phyloP scores from a whole-genome alignment of 2,888 invertebrate species.

The Philopedon plagiatum region DNA sequence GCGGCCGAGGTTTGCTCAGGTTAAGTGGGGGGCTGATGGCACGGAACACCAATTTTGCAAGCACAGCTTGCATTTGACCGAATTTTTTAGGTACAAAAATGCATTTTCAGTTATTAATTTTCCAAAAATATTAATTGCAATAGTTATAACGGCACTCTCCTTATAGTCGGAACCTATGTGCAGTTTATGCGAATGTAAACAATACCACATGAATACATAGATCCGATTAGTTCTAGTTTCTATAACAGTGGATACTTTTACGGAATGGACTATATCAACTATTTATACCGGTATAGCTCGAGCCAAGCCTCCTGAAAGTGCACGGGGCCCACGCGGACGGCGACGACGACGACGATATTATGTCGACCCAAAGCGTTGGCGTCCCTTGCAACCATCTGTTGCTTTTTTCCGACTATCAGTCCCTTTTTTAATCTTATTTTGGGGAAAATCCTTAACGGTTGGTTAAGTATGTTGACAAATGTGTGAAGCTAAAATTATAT shows the following conservation, averaged over 20 bases:
- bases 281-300: conserved; percentile 45
- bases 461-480: background rate
- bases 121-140: too few relatives aligned
- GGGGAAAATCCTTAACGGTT: background rate
- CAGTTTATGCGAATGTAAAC: too few relatives aligned
- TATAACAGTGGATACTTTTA: background rate
- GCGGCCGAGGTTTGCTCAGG: too few relatives aligned
- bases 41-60: too few relatives aligned
- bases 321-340: conserved; percentile 40
- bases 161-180: too few relatives aligned
- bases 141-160: too few relatives aligned
- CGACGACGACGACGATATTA: conserved; percentile 19
- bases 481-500: background rate
- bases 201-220: too few relatives aligned
- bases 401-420: conserved; percentile 29
- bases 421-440: conserved; percentile 12
- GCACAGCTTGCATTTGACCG: too few relatives aligned
- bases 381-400: conserved; percentile 46
- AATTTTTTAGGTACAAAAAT: too few relatives aligned
- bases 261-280: conserved; percentile 30
- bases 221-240: too few relatives aligned
- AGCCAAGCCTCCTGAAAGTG: conserved; percentile 45
- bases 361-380: conserved; percentile 41
- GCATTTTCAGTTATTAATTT: too few relatives aligned
- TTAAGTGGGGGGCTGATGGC: too few relatives aligned